Percentiles rank a stretch among this genome's conserved stretches.
phyloP scores from a whole-genome alignment of 2,888 invertebrate genomes.

The Eilema depressum region DNA sequence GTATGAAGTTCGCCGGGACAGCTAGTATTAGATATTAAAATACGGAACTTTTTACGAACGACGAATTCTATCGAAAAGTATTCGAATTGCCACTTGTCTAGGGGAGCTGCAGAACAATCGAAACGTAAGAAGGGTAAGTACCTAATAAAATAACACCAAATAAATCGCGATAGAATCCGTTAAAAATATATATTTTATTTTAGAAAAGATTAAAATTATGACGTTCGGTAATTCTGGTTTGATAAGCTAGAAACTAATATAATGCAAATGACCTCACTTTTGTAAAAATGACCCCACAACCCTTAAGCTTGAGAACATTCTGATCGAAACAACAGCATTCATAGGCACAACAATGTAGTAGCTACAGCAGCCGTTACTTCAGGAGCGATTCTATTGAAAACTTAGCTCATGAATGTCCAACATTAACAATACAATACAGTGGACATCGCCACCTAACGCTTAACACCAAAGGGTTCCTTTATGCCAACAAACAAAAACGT shows the following conservation, averaged over 20 bases:
- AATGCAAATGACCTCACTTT: not conserved
- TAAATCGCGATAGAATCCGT: too few species aligned
- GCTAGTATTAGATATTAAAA: too few species aligned
- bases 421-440: constrained; percentile 2
- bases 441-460: constrained; percentile 7
- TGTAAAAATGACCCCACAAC: not conserved
- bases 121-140: too few species aligned
- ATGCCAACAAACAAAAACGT: constrained; percentile 3
- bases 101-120: too few species aligned
- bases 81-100: too few species aligned
- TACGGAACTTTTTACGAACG: too few species aligned
- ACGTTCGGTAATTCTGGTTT: not conserved
- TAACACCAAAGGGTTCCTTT: constrained; percentile 16
- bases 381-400: not conserved
- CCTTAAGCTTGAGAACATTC: not conserved
- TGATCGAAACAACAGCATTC: not conserved
- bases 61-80: too few species aligned
- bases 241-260: not conserved
- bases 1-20: too few species aligned
- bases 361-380: not conserved
- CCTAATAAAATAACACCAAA: too few species aligned
- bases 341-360: not conserved
- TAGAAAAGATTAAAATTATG: too few species aligned
- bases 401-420: not conserved
- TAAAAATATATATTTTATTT: too few species aligned